Base-by-base conservation (phyloP, 2,888 invertebrate species). In the Mesorhabditis sp. region DNA sequence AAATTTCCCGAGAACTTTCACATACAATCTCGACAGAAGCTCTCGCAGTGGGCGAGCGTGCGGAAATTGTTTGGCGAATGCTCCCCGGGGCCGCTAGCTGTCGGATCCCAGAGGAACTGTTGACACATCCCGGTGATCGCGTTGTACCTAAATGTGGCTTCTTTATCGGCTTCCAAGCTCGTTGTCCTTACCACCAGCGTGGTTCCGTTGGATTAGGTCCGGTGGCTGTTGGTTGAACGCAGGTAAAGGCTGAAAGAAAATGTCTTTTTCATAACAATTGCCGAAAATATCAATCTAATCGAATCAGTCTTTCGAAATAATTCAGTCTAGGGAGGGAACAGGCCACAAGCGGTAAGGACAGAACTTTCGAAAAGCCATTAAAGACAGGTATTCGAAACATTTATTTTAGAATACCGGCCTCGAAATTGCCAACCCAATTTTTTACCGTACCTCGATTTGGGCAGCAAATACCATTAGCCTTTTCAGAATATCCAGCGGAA, bases 201-300 rank as follows among this genome's bases (percentile, higher is more conserved):
- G 80, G 80, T 67, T 80, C 80, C 6, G 79, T 76, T n/a, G 80
- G 80, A 67, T 80, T 80, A 5, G 79, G 78, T 4, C 80, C 80
- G 44, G 80, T 79, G 0, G 80, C 80, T 43, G 80, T 79, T 4
- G 80, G 79, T 69, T 79, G 79, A 15, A 79, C 72, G 66, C 80
- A 80, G 3, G 78, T 78, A 71, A 79, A 80, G 2, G 79, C 78
- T 73, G 64, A 45, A 73, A 43, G 41, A 43, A 62, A 13, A 62
- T 62, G 41, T 5, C 41, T 45, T 6, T 62, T 58, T 2, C 1
- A n/a, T 15, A 3, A 2, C 3, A 1, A 7, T 58, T 45, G 13
- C 50, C 10, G 43, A 7, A 28, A 28, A 28, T 28, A 28, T 28
- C n/a, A n/a, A n/a, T n/a, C n/a, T n/a, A n/a, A n/a, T n/a, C n/a